phyloP scores from a whole-genome alignment of 1,140 invertebrate species.

The Panulirus ornatus region DNA sequence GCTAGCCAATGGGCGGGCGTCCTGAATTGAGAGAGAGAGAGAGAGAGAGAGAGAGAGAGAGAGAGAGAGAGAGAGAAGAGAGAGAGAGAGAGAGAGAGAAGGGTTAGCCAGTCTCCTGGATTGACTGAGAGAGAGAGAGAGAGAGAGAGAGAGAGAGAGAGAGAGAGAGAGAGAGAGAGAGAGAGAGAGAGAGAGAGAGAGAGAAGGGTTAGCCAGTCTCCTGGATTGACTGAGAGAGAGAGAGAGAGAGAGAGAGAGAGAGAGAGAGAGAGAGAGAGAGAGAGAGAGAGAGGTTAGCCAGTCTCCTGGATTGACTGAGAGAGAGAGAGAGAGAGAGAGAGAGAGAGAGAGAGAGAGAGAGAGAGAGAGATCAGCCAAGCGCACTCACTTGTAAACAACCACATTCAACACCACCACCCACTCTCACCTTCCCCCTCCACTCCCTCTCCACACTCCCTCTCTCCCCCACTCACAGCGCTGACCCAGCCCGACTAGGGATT shows the following conservation, averaged over 20 bases:
- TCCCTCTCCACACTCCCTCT: too few species aligned
- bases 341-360: not conserved
- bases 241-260: not conserved
- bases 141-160: not conserved
- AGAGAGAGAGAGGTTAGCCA: not conserved
- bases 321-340: not conserved
- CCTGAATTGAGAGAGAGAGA: not conserved
- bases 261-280: slow-evolving; percentile 4
- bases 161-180: slow-evolving; percentile 1
- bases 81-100: not conserved
- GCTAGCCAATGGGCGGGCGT: too few species aligned
- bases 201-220: not conserved
- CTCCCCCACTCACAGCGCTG: too few species aligned
- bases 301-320: not conserved
- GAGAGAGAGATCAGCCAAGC: slow-evolving; percentile 12
- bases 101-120: not conserved
- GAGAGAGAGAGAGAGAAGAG: not conserved
- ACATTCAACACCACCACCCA: too few species aligned
- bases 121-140: not conserved
- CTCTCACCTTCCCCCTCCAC: too few species aligned
- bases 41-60: not conserved
- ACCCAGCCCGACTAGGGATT: too few species aligned
- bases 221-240: not conserved
- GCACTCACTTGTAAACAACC: too few species aligned
- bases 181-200: not conserved